A percentile compares a stretch with the other conserved stretches of the same genome.
phyloP scores from a whole-genome alignment of 2,888 invertebrate species.

The Chamaedrilus cognettii region DNA sequence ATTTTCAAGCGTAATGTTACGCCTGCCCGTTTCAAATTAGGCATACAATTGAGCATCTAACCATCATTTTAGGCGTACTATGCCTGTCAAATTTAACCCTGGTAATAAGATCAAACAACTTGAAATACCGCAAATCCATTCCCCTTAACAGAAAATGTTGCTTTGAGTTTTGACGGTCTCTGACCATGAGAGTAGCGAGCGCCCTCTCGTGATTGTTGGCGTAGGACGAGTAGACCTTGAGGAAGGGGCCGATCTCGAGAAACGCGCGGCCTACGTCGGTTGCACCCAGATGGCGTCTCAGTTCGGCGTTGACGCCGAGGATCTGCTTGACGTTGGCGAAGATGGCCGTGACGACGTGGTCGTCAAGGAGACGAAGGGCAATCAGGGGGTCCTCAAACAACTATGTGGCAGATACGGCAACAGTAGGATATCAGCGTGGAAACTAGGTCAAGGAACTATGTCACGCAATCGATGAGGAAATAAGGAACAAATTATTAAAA shows the following conservation, averaged over 20 bases:
- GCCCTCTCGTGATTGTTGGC: constrained; percentile 74
- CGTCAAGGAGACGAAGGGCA: constrained; percentile 49
- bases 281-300: constrained; percentile 54
- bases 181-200: constrained; percentile 67
- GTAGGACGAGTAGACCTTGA: constrained; percentile 77
- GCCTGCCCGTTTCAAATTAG: too few species aligned
- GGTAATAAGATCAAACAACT: constrained; percentile 1
- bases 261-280: constrained; percentile 71
- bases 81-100: too few species aligned
- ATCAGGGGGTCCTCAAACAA: constrained; percentile 55
- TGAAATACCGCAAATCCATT: too few species aligned
- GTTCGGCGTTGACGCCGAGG: constrained; percentile 60
- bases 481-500: too few species aligned
- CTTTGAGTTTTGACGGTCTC: constrained; percentile 13
- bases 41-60: too few species aligned
- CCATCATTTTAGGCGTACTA: too few species aligned
- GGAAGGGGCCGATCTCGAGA: constrained; percentile 73
- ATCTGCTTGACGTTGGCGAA: constrained; percentile 58
- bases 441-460: too few species aligned
- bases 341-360: constrained; percentile 47
- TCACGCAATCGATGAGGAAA: too few species aligned
- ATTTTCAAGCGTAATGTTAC: too few species aligned
- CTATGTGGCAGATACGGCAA: constrained; percentile 45
- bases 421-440: too few species aligned
- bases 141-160: too few species aligned